phyloP scores from a whole-genome alignment of 1,140 invertebrate genomes.

The Nixonia krombeini region DNA sequence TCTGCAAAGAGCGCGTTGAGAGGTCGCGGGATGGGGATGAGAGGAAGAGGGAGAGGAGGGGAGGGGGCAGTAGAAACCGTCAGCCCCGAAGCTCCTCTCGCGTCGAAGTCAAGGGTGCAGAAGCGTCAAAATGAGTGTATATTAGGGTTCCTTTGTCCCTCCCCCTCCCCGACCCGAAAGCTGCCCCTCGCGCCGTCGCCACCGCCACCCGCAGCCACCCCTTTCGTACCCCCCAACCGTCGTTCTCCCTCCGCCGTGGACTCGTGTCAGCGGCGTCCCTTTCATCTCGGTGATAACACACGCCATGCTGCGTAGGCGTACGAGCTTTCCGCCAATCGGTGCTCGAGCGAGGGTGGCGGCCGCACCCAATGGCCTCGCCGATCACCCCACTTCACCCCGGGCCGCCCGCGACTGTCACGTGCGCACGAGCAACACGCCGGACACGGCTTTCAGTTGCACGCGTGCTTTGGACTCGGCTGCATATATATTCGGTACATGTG shows the following conservation, averaged over 20 bases:
- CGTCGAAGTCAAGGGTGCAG: conserved; percentile 48
- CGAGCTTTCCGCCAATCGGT: conserved; percentile 55
- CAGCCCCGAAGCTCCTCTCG: conserved; percentile 27
- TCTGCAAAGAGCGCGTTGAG: conserved; percentile 9
- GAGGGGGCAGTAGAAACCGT: conserved; percentile 33
- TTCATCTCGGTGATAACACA: conserved; percentile 44
- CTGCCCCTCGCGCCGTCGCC: conserved; percentile 4
- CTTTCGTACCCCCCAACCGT: conserved; percentile 1
- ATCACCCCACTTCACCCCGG: conserved; percentile 35
- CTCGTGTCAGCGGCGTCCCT: conserved; percentile 26
- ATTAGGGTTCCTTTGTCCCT: conserved; percentile 49
- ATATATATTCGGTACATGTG: too few species aligned
- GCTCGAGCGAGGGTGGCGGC: conserved; percentile 53
- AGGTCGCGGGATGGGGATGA: too few species aligned
- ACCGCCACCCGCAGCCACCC: background rate
- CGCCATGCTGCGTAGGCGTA: conserved; percentile 68
- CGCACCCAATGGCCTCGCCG: conserved; percentile 54
- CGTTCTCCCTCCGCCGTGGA: conserved; percentile 18
- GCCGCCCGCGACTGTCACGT: conserved; percentile 55
- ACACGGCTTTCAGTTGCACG: conserved; percentile 54
- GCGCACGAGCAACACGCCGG: conserved; percentile 60
- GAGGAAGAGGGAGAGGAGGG: conserved; percentile 33
- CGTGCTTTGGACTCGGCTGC: conserved; percentile 41
- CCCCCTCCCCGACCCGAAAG: background rate
- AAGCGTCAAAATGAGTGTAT: conserved; percentile 50